Base-by-base conservation (phyloP, 2,113 vertebrate genomes). In the Sylvietta virens region DNA sequence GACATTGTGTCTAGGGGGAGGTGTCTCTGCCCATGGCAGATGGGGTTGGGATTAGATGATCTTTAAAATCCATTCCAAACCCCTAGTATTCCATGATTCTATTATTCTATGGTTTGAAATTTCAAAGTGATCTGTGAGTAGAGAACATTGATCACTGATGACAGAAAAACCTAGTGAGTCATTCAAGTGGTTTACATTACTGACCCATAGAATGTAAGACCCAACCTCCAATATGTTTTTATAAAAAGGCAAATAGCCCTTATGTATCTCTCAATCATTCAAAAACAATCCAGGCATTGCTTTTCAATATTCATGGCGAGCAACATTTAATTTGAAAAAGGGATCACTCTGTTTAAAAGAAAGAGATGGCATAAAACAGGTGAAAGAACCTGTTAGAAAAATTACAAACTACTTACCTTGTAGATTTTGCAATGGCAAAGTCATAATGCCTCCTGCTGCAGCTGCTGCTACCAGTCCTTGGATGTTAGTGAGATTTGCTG, bases 381-480 rank as follows among this genome's bases (percentile, higher is more conserved):
- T n/a, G 42, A 60, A 92, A 85, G 19, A 66, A 42, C 5, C 8
- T 27, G 20, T 33, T n/a, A 26, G n/a, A 91, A 74, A 86, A 82
- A 50, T 26, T 5, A 17, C 14, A 53, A 80, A 31, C 6, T 9
- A 40, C 74, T 98, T 98, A 99, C 99, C 99, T 99, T 99, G 99
- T 98, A 99, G 98, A 98, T 99, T 99, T 98, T 99, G 99, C 97
- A 99, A 98, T 90, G 99, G 99, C 96, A 99, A 98, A 35, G 99
- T 99, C 99, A 99, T 99, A 92, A 99, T 99, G 97, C 99, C 99
- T 97, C 99, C 99, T 35, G 99, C 99, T 94, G 99, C 99, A 93
- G 99, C 99, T 50, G 99, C 99, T 92, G 99, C 99, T 98, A 99
- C 99, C 98, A 99, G 98, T 80, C 99, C 98, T 98, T 99, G 99